A percentile compares a stretch with the other conserved stretches of the same genome.
Evolutionary conservation across 2,113 vertebrate species (phyloP).

Genomic region (Phocoena phocoena): DNA sequence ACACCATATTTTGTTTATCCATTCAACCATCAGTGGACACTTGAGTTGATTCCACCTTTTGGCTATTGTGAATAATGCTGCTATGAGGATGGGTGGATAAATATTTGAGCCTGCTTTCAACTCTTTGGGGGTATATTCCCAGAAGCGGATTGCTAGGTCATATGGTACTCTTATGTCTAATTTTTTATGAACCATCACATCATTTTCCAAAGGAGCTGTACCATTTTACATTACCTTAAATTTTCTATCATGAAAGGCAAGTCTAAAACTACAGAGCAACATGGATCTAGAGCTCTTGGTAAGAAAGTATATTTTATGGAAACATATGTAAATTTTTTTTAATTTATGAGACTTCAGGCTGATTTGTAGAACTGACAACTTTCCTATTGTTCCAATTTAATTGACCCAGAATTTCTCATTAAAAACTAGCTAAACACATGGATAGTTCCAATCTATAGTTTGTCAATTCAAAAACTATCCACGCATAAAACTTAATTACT

Average conservation of each 20-base stretch:
- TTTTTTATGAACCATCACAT: background rate
- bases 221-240: background rate
- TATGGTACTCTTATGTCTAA: background rate
- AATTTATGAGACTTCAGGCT: background rate
- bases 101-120: background rate
- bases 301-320: background rate
- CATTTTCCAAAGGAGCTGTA: background rate
- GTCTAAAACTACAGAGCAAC: background rate
- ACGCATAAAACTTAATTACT: background rate
- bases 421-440: background rate
- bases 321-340: background rate
- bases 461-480: background rate
- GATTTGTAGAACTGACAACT: background rate
- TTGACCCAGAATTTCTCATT: background rate
- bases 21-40: background rate
- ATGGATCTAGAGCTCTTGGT: background rate
- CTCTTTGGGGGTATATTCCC: background rate
- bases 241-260: background rate
- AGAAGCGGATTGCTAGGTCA: background rate
- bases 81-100: background rate
- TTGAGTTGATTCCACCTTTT: background rate
- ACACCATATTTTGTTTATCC: background rate
- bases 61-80: background rate
- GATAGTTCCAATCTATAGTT: background rate
- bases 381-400: constrained; percentile 11